Base-by-base conservation (phyloP, 1,140 invertebrate genomes). In the Rhynchophorus ferrugineus region DNA sequence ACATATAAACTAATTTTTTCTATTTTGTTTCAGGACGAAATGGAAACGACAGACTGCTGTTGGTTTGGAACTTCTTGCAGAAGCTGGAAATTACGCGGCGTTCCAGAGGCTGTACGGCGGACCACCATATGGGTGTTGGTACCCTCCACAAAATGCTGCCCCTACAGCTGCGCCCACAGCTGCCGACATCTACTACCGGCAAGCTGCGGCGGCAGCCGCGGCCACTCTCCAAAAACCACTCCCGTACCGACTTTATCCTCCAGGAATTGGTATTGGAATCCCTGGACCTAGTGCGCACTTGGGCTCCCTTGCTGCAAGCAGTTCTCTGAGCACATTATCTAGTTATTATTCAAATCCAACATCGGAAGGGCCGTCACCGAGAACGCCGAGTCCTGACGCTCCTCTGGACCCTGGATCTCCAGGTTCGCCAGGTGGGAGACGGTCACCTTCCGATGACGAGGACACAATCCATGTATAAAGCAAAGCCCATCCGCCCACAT, bases 21-120 rank as follows among this genome's bases (percentile, higher is more conserved):
- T n/a, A n/a, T n/a, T 37, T 67, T 75, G 62, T 69, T 76, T 8
- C 82, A 98, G 95, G 75, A 99, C 96, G 63, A 99, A 99, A 77
- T 99, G 95, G 95, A 99, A 99, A 71, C 81, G 96, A 3, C 96
- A 99, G 73, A 96, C 95, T 2, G 93, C 95, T 0, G 95, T 98
- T 0, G 94, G 95, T 0, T 73, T 97, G 55, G 96, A 99, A 70
- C 79, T 99, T 14, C 73, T 99, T 45, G 89, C 93, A 0, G 95
- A 99, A 69, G 91, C 93, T 0, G 92, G 92, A 3, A 98, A 97
- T 74, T 95, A 94, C 70, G 93, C 93, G 0, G 94, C 95, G 2
- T 89, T 98, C 56, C 95, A 98, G 71, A 79, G 94, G 48, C 77
- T 98, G 52, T 90, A 97, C 66, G 89, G 91, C 70, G 75, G 67